Conservation (phyloP, 2,113 vertebrate genomes). For the Rhineura floridana region DNA sequence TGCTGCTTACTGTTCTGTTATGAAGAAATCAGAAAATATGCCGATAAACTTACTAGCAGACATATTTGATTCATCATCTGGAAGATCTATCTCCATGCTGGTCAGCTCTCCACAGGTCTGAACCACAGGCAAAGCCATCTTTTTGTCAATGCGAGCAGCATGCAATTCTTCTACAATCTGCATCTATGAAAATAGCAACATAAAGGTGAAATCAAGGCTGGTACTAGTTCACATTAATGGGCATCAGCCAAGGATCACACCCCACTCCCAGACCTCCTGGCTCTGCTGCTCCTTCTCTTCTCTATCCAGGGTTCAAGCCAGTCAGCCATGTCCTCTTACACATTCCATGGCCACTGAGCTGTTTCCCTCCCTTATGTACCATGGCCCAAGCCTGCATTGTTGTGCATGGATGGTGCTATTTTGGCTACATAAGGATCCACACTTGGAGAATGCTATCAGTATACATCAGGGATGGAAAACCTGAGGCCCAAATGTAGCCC, state of each 20-base stretch:
- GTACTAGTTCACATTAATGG: not conserved
- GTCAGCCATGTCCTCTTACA: not conserved
- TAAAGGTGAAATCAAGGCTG: not conserved
- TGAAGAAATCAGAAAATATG: not conserved
- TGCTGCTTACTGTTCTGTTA: not conserved
- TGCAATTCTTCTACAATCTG: conserved; percentile 87
- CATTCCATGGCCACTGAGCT: not conserved
- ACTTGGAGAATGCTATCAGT: not conserved
- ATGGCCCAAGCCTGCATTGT: not conserved
- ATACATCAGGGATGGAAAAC: too few species aligned
- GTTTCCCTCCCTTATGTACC: too few species aligned
- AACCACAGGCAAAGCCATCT: conserved; percentile 76
- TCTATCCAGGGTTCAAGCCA: not conserved
- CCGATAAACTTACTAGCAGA: conserved; percentile 69
- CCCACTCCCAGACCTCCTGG: not conserved
- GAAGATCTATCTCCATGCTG: conserved; percentile 89
- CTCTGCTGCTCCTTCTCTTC: not conserved
- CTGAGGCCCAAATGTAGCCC: too few species aligned
- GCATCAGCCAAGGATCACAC: not conserved
- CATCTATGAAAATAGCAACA: conserved; percentile 71
- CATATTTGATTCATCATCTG: conserved; percentile 74
- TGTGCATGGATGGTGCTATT: not conserved
- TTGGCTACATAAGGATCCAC: not conserved
- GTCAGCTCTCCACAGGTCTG: conserved; percentile 87
- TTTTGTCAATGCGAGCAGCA: conserved; percentile 82